Evolutionary conservation across 2,888 invertebrate genomes (phyloP).

Genomic region (Cabera pusaria): DNA sequence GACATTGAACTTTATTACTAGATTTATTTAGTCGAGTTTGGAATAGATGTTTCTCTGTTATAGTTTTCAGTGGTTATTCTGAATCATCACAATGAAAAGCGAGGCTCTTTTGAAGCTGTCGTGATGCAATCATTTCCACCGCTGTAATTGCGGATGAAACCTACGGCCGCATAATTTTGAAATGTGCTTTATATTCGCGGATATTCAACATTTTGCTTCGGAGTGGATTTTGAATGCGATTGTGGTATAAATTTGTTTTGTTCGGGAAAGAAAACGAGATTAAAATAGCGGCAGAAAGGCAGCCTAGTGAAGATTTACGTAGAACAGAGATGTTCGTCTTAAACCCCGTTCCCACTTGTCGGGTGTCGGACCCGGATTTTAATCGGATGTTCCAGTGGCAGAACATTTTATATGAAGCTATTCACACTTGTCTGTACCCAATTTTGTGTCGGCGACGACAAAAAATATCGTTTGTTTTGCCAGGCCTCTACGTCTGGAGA

Average conservation of each 20-base stretch:
- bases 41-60: constrained; percentile 22
- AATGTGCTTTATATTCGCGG: constrained; percentile 32
- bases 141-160: constrained; percentile 53
- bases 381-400: no score
- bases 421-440: no score
- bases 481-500: no score
- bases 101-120: constrained; percentile 48
- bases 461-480: no score
- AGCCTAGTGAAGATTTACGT: no score
- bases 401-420: no score
- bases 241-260: constrained; percentile 7
- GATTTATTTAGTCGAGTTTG: constrained; percentile 34
- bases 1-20: constrained; percentile 39
- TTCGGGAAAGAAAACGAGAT: no score
- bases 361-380: no score
- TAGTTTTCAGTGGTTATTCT: constrained; percentile 34
- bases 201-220: constrained; percentile 12
- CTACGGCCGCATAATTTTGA: constrained; percentile 42
- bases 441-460: no score
- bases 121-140: constrained; percentile 51
- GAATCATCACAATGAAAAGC: constrained; percentile 39
- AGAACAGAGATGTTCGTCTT: no score
- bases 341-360: no score
- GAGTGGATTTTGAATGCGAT: constrained; percentile 16
- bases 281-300: no score